Conservation (phyloP, 1,140 invertebrate species). For the Cheumatopsyche charites region DNA sequence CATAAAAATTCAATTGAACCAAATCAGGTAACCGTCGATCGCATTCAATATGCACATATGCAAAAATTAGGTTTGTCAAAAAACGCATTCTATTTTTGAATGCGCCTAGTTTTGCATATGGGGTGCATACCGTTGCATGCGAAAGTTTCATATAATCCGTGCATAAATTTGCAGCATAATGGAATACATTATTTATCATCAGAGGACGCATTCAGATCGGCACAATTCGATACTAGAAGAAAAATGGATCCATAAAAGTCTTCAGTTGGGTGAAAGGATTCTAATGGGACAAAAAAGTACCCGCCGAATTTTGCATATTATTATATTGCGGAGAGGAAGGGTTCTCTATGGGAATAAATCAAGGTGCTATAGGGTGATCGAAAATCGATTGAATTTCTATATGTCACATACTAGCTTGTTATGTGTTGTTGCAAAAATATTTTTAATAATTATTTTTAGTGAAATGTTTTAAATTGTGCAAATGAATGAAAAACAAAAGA, state of each 20-base stretch:
- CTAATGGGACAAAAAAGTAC: constrained; percentile 36
- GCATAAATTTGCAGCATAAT: constrained; percentile 48
- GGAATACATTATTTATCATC: constrained; percentile 50
- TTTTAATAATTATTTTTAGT: no score
- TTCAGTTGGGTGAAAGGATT: constrained; percentile 41
- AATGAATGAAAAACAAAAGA: no score
- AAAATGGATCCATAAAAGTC: constrained; percentile 48
- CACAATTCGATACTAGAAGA: constrained; percentile 49
- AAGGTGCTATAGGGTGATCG: constrained; percentile 29
- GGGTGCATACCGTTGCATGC: constrained; percentile 28
- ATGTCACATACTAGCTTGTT: no score
- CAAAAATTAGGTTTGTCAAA: constrained; percentile 46
- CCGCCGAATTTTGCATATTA: constrained; percentile 47
- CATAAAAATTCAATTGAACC: not conserved
- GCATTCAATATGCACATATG: constrained; percentile 24
- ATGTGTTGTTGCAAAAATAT: no score
- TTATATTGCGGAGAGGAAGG: constrained; percentile 42
- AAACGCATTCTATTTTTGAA: not conserved
- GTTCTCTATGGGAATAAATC: constrained; percentile 45
- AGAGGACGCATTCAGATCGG: constrained; percentile 43
- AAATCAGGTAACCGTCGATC: constrained; percentile 5
- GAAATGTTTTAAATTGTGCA: no score
- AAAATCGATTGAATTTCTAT: not conserved
- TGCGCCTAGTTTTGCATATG: constrained; percentile 40
- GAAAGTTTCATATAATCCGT: constrained; percentile 41